Percentiles rank a stretch among this genome's conserved stretches.
Conservation (phyloP, 2,113 vertebrate genomes). For the Cyanoderma ruficeps region DNA sequence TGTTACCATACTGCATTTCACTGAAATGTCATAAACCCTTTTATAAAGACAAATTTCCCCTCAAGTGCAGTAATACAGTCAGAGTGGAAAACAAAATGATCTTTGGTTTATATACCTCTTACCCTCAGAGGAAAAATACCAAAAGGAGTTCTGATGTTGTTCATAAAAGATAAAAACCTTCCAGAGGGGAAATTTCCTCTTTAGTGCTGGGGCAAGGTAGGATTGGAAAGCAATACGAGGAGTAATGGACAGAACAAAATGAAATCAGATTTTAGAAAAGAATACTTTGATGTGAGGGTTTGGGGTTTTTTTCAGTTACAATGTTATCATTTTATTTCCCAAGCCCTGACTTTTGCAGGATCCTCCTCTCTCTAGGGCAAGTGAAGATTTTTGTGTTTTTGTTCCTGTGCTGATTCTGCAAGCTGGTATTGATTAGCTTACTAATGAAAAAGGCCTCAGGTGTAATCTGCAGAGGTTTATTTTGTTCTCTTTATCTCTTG, state of each 20-base stretch:
- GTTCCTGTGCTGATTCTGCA: background rate
- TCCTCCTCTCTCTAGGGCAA: background rate
- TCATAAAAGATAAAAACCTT: conserved; percentile 57
- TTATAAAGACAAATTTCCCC: conserved; percentile 67
- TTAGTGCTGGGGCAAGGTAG: conserved; percentile 40
- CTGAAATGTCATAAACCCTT: conserved; percentile 54
- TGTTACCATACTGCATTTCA: conserved; percentile 21
- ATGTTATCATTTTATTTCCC: background rate
- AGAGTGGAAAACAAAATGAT: conserved; percentile 51
- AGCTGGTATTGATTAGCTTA: conserved; percentile 1
- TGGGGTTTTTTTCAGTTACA: background rate
- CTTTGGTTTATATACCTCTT: conserved; percentile 57
- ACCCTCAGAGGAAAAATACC: conserved; percentile 56
- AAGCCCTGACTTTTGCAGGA: background rate
- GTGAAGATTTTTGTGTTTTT: background rate
- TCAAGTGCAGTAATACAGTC: conserved; percentile 59
- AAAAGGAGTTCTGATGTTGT: conserved; percentile 44
- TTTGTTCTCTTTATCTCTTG: background rate
- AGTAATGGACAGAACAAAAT: conserved; percentile 41
- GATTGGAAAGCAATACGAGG: conserved; percentile 28
- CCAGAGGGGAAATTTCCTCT: conserved; percentile 53
- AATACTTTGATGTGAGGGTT: background rate
- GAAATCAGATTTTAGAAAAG: conserved; percentile 34
- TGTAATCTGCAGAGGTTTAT: background rate
- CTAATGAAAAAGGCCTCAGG: background rate